phyloP scores from a whole-genome alignment of 2,888 invertebrate genomes.

The Matsumyia berberina region DNA sequence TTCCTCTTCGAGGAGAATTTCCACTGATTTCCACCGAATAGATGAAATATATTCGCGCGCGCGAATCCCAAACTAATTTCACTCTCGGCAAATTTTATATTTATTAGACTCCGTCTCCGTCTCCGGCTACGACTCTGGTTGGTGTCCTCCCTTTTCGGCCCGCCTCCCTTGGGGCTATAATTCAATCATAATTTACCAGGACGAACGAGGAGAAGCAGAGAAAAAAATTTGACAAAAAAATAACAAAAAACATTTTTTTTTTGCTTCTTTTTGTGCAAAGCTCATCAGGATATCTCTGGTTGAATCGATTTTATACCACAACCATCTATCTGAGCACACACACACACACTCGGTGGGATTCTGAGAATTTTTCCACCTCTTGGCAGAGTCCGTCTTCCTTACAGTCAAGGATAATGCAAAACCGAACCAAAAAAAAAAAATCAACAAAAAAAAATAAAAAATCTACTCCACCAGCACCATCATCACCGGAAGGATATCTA shows the following conservation, averaged over 20 bases:
- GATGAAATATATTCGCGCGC: constrained; percentile 31
- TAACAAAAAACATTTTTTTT: constrained; percentile 23
- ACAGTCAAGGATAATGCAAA: constrained; percentile 38
- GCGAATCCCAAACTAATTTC: constrained; percentile 44
- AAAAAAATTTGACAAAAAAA: constrained; percentile 11
- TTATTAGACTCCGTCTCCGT: neutral
- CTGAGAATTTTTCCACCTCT: constrained; percentile 12
- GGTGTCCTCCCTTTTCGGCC: constrained; percentile 14
- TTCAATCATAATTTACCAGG: constrained; percentile 71
- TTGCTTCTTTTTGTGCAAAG: constrained; percentile 30
- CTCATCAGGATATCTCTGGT: constrained; percentile 57
- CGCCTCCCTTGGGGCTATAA: constrained; percentile 55
- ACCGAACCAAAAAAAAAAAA: neutral
- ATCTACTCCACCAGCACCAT: neutral
- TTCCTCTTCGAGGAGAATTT: constrained; percentile 1
- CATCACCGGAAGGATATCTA: neutral
- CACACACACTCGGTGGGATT: neutral
- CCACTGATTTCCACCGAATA: constrained; percentile 25
- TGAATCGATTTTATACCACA: constrained; percentile 61
- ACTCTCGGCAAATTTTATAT: constrained; percentile 30
- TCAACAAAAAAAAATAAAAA: neutral
- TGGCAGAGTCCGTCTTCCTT: constrained; percentile 14
- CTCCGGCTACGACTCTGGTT: neutral
- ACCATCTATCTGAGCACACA: constrained; percentile 37
- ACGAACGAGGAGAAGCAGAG: constrained; percentile 22